Conservation (phyloP, 2,888 invertebrate genomes). For the Idaea dimidiata region DNA sequence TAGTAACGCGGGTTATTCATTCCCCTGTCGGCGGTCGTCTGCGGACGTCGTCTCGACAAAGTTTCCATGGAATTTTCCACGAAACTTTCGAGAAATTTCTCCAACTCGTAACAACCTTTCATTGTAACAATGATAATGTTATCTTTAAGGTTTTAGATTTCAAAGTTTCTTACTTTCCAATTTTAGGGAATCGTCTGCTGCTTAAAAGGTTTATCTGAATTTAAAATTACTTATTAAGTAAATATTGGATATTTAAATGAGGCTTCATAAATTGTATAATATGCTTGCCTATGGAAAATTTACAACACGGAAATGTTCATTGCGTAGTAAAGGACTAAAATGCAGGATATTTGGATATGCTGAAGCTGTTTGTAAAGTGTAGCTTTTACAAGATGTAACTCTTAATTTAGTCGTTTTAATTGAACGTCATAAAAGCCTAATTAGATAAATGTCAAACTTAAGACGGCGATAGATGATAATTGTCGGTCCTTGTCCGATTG, state of each 20-base stretch:
- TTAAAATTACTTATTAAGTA: conserved; percentile 2
- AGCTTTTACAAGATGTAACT: background rate
- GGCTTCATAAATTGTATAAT: background rate
- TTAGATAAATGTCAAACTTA: too few species aligned
- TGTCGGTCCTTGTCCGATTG: too few species aligned
- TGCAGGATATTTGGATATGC: too few species aligned
- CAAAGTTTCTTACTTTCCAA: background rate
- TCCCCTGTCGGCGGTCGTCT: conserved; percentile 44
- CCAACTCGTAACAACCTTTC: conserved; percentile 24
- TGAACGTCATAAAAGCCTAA: too few species aligned
- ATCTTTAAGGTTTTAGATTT: conserved; percentile 5
- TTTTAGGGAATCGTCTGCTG: background rate
- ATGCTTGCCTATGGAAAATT: background rate
- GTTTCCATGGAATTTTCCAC: conserved; percentile 39
- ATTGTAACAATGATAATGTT: conserved; percentile 19
- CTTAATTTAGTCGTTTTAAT: too few species aligned
- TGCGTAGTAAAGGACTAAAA: too few species aligned
- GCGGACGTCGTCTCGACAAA: conserved; percentile 36
- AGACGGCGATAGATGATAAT: too few species aligned
- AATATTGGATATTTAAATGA: background rate
- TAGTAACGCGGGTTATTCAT: conserved; percentile 42
- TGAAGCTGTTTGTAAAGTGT: too few species aligned
- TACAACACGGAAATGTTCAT: background rate
- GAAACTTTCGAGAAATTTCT: conserved; percentile 44
- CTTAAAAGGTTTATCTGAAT: conserved; percentile 2